phyloP scores from a whole-genome alignment of 2,113 vertebrate species.

The Chlamydotis undulata region DNA sequence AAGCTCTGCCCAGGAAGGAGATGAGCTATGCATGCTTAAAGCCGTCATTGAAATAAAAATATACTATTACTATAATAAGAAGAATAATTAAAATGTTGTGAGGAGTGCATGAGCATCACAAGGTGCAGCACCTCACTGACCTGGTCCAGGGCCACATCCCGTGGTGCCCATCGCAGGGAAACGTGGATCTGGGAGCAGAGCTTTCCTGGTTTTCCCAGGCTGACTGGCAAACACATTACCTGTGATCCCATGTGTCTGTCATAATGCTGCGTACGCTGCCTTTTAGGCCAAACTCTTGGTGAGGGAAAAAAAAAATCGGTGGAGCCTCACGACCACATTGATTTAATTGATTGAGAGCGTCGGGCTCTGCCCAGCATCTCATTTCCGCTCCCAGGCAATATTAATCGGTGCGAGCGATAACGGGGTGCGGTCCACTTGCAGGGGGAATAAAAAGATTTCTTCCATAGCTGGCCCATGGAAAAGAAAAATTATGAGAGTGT shows the following conservation, averaged over 20 bases:
- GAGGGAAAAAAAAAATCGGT: not conserved
- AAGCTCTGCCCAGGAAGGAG: not conserved
- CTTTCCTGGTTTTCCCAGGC: not conserved
- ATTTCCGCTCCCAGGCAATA: not conserved
- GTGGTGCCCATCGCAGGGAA: fast-evolving
- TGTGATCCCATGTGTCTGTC: not conserved
- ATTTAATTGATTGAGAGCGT: not conserved
- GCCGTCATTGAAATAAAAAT: not conserved
- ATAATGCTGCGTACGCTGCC: fast-evolving
- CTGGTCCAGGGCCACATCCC: not conserved
- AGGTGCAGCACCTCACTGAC: not conserved
- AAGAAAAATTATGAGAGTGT: not conserved
- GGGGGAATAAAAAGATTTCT: not conserved
- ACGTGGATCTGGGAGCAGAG: fast-evolving
- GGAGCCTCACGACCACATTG: not conserved
- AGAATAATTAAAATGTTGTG: not conserved
- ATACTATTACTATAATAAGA: not conserved
- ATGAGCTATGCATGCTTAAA: not conserved
- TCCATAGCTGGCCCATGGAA: not conserved
- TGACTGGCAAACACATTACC: not conserved
- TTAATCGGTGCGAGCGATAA: not conserved
- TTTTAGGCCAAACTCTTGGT: not conserved
- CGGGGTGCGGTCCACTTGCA: fast-evolving
- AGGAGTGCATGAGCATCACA: not conserved
- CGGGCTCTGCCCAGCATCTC: not conserved